A percentile compares a stretch with the other conserved stretches of the same genome.
These are phyloP conservation scores for Morpho helenor DNA, from an alignment of 2,888 invertebrate species.

Conservation along the genomic window DNA sequence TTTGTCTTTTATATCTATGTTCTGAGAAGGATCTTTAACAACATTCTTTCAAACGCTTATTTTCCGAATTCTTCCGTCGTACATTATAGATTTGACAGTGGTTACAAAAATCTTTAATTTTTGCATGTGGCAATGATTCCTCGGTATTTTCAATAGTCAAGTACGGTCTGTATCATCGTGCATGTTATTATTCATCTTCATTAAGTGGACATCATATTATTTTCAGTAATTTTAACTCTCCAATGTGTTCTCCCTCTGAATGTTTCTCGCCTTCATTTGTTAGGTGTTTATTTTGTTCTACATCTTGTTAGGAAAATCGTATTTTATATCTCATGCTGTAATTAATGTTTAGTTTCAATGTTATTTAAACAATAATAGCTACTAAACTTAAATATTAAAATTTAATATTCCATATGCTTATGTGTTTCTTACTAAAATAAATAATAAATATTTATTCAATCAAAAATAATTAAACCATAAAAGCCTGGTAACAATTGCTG, in stretches of 20 bases:
- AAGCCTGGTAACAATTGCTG: too few relatives aligned
- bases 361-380: too few relatives aligned
- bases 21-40: slow-evolving; percentile 18
- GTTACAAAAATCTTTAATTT: slow-evolving; percentile 33
- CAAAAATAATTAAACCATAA: too few relatives aligned
- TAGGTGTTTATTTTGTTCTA: slow-evolving; percentile 6
- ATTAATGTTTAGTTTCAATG: slow-evolving; percentile 1
- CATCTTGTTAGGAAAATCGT: slow-evolving; percentile 1
- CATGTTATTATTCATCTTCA: slow-evolving; percentile 54
- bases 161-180: slow-evolving; percentile 52
- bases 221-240: slow-evolving; percentile 5
- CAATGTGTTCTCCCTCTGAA: slow-evolving; percentile 6
- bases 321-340: slow-evolving; percentile 7
- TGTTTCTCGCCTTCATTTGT: not conserved
- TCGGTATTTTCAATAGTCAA: slow-evolving; percentile 42
- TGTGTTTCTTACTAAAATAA: too few relatives aligned
- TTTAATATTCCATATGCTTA: too few relatives aligned
- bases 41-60: slow-evolving; percentile 31
- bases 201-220: slow-evolving; percentile 38
- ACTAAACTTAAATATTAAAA: not conserved
- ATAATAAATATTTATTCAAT: too few relatives aligned
- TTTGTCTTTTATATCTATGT: slow-evolving; percentile 32
- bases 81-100: slow-evolving; percentile 31
- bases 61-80: slow-evolving; percentile 32
- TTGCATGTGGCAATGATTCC: slow-evolving; percentile 33